Evolutionary conservation across 2,888 invertebrate species (phyloP), one percentile per base, ranked within the genome.

Genomic region (Operophtera brumata): DNA sequence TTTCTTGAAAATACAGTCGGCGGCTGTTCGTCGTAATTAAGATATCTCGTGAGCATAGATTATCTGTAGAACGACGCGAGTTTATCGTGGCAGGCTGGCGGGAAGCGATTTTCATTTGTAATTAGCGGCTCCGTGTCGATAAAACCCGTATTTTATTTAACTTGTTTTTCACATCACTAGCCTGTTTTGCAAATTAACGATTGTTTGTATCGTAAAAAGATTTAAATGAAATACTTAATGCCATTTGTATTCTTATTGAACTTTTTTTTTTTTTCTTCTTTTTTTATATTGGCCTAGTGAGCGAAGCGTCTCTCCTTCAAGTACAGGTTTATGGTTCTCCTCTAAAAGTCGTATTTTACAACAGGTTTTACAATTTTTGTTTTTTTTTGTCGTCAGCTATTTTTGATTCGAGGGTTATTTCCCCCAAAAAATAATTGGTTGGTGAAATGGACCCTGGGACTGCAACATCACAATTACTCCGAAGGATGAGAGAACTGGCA

Each of bases 51-150:
- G 67, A 65, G 73, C 75, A 76, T 76, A 75, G 75, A 77, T 80
- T 80, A 76, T 69, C 59, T 60, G 59, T 65, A 65, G 68, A 62
- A 67, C 67, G 69, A 59, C 49, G 56, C 49, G 47, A 12, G 53
- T 47, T 61, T 62, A 64, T 64, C 62, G 54, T 57, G 70, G 68
- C 74, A 69, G 73, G 58, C 67, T 71, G 73, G 70, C 75, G 72
- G 75, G 74, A 76, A 79, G 70, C 78, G 77, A 77, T 80, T 81
- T 80, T 80, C 80, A 77, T 75, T 75, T 73, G 81, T 80, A 81
- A 82, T 82, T 80, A 81, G 78, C 72, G 70, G 67, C 70, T 65
- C 62, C 64, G 51, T 58, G 59, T 59, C 69, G 75, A 74, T 73
- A 76, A 72, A 52, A 54, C 58, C 64, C 55, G 61, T 61, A 64